Evolutionary conservation across 2,888 invertebrate genomes (phyloP).

Genomic region (Drosophila borborema): DNA sequence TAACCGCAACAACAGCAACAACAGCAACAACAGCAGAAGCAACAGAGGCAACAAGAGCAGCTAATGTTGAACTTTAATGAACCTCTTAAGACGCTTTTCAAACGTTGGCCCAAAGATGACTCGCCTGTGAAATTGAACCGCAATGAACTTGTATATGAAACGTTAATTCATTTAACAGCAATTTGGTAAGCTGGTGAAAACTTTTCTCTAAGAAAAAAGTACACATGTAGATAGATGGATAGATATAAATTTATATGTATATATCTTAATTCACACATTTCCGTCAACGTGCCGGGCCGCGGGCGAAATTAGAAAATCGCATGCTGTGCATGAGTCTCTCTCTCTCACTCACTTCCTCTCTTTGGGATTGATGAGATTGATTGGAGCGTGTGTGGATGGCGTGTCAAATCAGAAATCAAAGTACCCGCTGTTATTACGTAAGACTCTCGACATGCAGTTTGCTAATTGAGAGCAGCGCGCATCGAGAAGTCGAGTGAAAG

Average conservation of each 20-base stretch:
- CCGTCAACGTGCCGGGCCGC: conserved; percentile 65
- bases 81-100: conserved; percentile 66
- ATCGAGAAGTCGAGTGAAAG: conserved; percentile 64
- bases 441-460: conserved; percentile 33
- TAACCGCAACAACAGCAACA: conserved; percentile 10
- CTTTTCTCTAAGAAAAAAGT: conserved; percentile 17
- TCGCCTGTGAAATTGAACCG: conserved; percentile 51
- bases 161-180: conserved; percentile 50
- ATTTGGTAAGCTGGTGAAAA: conserved; percentile 55
- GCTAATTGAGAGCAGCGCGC: conserved; percentile 38
- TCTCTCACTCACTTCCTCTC: not conserved
- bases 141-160: conserved; percentile 35
- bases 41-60: conserved; percentile 3
- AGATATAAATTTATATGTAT: not conserved
- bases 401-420: conserved; percentile 28
- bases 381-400: conserved; percentile 13
- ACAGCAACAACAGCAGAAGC: conserved; percentile 1
- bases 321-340: conserved; percentile 12
- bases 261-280: conserved; percentile 70
- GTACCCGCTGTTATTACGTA: conserved; percentile 8
- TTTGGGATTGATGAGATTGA: conserved; percentile 12
- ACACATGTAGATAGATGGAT: not conserved
- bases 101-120: conserved; percentile 48
- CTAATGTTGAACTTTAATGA: conserved; percentile 47
- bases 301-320: conserved; percentile 61